Conservation (phyloP, 2,113 vertebrate genomes). For the Casuarius casuarius region DNA sequence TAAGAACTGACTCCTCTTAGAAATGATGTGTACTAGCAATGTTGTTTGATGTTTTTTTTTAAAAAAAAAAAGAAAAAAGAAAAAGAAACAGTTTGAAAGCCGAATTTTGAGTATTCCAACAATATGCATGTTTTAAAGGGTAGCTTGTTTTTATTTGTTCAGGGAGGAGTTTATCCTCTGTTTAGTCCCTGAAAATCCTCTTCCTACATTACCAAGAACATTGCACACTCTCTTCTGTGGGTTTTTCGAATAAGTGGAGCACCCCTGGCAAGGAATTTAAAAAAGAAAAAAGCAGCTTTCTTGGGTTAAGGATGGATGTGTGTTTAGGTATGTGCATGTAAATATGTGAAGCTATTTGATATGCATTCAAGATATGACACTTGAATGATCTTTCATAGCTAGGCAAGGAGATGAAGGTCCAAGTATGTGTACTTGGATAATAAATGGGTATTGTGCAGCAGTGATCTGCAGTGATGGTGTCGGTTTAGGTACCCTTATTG, state of each 20-base stretch:
- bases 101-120: not conserved
- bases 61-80: not conserved
- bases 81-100: not conserved
- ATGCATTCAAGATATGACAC: not conserved
- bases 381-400: not conserved
- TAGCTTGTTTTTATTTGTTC: not conserved
- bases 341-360: not conserved
- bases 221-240: not conserved
- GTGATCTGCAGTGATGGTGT: not conserved
- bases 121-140: not conserved
- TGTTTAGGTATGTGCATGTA: not conserved
- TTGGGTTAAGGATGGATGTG: not conserved
- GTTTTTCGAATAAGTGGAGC: not conserved
- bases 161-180: not conserved
- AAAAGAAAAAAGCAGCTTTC: not conserved
- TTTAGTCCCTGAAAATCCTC: not conserved
- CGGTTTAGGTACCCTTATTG: not conserved
- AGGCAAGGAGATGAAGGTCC: not conserved
- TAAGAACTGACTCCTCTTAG: slow-evolving; percentile 7
- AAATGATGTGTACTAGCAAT: not conserved
- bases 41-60: not conserved
- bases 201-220: not conserved
- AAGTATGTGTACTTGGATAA: not conserved
- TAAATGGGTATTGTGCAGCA: not conserved
- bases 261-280: not conserved